Percentiles rank a stretch among this genome's conserved stretches.
These are phyloP conservation scores for Clepsis dumicolana DNA, from an alignment of 2,888 invertebrate species.

Conservation along the genomic window DNA sequence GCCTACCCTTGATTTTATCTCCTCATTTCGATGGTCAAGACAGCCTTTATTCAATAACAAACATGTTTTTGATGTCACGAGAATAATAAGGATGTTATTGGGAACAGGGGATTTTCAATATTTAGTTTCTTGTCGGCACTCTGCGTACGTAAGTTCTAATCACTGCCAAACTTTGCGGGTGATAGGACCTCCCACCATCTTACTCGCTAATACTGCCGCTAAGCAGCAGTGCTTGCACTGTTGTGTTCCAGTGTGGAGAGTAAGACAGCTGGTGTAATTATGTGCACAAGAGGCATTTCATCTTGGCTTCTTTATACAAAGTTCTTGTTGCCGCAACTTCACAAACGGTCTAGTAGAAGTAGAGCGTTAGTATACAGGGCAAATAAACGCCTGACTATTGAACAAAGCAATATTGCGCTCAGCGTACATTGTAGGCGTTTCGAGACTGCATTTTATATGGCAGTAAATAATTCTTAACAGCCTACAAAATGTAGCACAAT, in stretches of 20 bases:
- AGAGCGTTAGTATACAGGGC: not conserved
- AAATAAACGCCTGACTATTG: conserved; percentile 27
- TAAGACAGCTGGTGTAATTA: no score
- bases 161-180: not conserved
- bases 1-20: conserved; percentile 24
- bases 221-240: no score
- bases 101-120: conserved; percentile 4
- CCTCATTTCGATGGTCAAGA: conserved; percentile 29
- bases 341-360: not conserved
- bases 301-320: no score
- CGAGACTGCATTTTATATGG: conserved; percentile 40
- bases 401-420: conserved; percentile 37
- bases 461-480: conserved; percentile 37
- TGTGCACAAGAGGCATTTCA: no score
- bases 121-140: conserved; percentile 12
- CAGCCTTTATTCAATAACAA: conserved; percentile 33
- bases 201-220: no score
- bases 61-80: conserved; percentile 39
- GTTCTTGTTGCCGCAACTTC: not conserved
- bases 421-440: conserved; percentile 32
- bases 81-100: conserved; percentile 33
- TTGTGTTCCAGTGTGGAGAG: no score
- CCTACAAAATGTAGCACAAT: conserved; percentile 24
- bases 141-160: not conserved
- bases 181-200: no score